Evolutionary conservation across 1,140 invertebrate genomes (phyloP).

Genomic region (Drosophila micromelanica): DNA sequence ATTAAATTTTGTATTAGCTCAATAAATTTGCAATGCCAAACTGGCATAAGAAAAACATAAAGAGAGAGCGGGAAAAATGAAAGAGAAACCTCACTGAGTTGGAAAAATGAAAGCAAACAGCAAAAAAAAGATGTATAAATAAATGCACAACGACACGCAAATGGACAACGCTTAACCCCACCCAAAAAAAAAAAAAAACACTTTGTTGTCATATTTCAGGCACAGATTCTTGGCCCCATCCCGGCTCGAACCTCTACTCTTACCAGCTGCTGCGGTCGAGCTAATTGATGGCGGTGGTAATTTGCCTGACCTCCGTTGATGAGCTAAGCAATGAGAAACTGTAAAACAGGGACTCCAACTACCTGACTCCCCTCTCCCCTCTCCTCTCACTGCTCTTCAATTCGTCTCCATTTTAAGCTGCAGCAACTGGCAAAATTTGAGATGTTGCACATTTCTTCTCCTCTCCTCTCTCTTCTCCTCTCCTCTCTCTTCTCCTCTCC

Average conservation of each 20-base stretch:
- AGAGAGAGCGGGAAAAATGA: background rate
- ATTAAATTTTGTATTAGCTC: conserved; percentile 81
- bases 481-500: no score
- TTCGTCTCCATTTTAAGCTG: background rate
- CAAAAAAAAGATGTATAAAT: conserved; percentile 23
- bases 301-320: conserved; percentile 48
- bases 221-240: conserved; percentile 8
- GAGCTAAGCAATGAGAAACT: conserved; percentile 7
- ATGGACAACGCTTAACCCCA: no score
- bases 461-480: no score
- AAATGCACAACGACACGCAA: conserved; percentile 68
- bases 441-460: no score
- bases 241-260: background rate
- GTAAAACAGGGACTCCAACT: no score
- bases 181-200: background rate
- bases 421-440: background rate
- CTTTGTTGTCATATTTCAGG: conserved; percentile 62
- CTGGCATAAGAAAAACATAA: conserved; percentile 26
- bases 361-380: background rate
- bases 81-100: background rate
- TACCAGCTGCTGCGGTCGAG: conserved; percentile 31
- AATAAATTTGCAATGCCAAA: conserved; percentile 69
- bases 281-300: conserved; percentile 74
- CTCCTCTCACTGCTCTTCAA: no score
- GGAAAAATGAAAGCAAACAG: background rate